phyloP scores from a whole-genome alignment of 2,888 invertebrate species.

The Cheilosia scutellata region DNA sequence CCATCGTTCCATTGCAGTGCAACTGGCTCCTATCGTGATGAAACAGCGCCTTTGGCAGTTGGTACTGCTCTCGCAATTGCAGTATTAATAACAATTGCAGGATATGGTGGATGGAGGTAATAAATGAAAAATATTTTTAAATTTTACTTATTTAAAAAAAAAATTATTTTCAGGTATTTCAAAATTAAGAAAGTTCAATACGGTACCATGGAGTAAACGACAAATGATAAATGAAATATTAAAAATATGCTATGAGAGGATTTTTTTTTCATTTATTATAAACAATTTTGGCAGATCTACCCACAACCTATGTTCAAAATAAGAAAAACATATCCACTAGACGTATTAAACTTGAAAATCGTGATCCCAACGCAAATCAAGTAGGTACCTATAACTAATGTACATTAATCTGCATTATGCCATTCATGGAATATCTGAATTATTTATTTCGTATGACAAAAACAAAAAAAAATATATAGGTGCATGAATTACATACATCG shows the following conservation, averaged over 20 bases:
- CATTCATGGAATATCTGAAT: too few relatives aligned
- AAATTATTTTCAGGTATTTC: constrained; percentile 87
- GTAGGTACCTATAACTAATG: too few relatives aligned
- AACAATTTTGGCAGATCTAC: not conserved
- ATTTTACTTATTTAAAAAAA: not conserved
- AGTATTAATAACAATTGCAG: constrained; percentile 91
- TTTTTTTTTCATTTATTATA: constrained; percentile 8
- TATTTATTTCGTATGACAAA: too few relatives aligned
- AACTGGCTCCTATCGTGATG: constrained; percentile 88
- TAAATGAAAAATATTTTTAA: not conserved
- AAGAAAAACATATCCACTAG: too few relatives aligned
- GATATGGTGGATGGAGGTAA: constrained; percentile 89
- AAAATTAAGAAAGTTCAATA: constrained; percentile 96
- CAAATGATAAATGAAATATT: not conserved
- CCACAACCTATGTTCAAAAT: too few relatives aligned
- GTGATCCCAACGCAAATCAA: too few relatives aligned
- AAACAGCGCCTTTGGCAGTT: constrained; percentile 93
- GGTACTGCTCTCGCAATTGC: constrained; percentile 93
- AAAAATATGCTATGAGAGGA: not conserved
- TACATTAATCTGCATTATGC: too few relatives aligned
- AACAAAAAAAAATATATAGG: too few relatives aligned
- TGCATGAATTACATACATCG: too few relatives aligned
- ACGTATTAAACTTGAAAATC: too few relatives aligned
- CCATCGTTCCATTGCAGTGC: constrained; percentile 84
- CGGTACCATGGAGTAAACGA: constrained; percentile 92